These are phyloP conservation scores for Dipus sagitta DNA, from an alignment of 2,797 vertebrate species.

Conservation along the genomic window DNA sequence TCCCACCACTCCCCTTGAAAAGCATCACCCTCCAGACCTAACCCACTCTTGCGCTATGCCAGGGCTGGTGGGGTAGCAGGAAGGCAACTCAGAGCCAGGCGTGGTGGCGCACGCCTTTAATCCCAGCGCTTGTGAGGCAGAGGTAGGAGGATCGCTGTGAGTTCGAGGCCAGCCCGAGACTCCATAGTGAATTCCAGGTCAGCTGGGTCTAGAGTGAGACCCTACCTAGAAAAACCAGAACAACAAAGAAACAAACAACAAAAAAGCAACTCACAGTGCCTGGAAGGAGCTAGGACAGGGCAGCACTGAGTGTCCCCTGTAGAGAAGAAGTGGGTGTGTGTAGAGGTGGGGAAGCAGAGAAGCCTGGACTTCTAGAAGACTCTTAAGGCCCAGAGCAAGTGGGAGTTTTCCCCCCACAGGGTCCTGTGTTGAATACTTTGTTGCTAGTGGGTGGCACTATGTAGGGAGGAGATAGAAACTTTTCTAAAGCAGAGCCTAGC, in stretches of 20 bases:
- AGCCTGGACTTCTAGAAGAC: background rate
- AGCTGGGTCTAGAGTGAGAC: too few relatives aligned
- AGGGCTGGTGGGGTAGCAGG: background rate
- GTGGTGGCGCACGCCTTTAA: too few relatives aligned
- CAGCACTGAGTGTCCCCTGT: accelerated
- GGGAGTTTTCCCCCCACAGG: background rate
- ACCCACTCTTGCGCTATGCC: background rate
- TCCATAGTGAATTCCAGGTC: too few relatives aligned
- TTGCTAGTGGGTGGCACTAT: background rate
- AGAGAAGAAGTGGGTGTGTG: background rate
- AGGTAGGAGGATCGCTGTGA: too few relatives aligned
- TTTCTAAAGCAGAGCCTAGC: background rate
- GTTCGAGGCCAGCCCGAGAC: too few relatives aligned
- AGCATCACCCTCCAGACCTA: background rate
- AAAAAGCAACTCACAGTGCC: background rate
- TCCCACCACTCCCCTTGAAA: background rate
- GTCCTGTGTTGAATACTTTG: background rate
- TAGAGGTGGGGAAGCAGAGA: too few relatives aligned
- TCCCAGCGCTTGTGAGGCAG: too few relatives aligned
- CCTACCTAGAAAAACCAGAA: too few relatives aligned
- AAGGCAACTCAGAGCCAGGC: too few relatives aligned
- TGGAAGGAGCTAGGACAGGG: background rate
- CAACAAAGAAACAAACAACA: too few relatives aligned
- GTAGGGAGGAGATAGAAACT: background rate
- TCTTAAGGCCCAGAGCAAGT: too few relatives aligned